Base-by-base conservation (phyloP, 35 echinoderm and acorn worm species). In the Amphiura filiformis region DNA sequence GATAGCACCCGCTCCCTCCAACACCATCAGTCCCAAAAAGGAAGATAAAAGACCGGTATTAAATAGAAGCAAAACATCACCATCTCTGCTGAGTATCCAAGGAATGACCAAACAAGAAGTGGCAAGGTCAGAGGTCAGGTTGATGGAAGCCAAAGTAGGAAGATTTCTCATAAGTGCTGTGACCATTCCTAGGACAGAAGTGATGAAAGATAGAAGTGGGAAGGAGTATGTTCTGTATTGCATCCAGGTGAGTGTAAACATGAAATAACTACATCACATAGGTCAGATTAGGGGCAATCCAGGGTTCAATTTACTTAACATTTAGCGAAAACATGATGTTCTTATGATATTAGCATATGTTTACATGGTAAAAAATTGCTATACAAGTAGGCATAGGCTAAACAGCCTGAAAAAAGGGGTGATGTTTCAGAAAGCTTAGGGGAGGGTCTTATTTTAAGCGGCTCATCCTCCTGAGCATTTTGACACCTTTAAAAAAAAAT, bases 151-250 rank as follows among this genome's bases (percentile, higher is more conserved):
- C 61, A 70, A 70, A 30, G 2, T 70, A 13, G 61, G 61, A 15
- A 5, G 26, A 70, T 70, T 70, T 70, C 61, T 13, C 61, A 70
- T 70, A 5, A 70, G 61, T 23, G 7, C 61, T 26, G 28, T 70
- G 17, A 11, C 7, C 28, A 70, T 70, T 70, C 61, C 61, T 13
- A 11, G 26, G 9, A 30, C 26, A 3, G 61, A 70, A 70, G 11
- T 70, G 61, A 70, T 23, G 2, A 70, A 70, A 70, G 61, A 70
- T 23, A 70, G 61, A 70, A 70, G 61, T 70, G 61, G 61, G 26
- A 70, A 70, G 26, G 61, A 70, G 61, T 70, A 26, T n/a, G 61
- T 70, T n/a, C 26, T 70, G 61, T 70, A 70, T n/a, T 70, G 61
- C 26, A 70, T 70, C 26, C 11, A 70, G 61, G 61, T 70, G 26